phyloP scores from a whole-genome alignment of 2,797 vertebrate genomes.

The Oceanodroma leucorhoa region DNA sequence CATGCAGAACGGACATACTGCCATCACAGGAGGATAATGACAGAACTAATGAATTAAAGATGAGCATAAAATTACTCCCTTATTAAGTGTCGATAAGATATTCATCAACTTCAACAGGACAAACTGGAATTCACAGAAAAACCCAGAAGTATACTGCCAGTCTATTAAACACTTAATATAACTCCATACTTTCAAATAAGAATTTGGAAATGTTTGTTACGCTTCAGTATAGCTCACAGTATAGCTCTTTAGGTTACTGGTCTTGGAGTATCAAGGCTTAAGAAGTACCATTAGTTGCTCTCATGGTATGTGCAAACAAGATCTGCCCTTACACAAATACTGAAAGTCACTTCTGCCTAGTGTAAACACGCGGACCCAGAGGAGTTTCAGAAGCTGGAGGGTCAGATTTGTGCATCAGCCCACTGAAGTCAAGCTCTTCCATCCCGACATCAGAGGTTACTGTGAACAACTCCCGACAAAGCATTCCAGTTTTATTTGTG shows the following conservation, averaged over 20 bases:
- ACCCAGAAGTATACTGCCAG: background rate
- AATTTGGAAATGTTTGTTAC: fast-evolving
- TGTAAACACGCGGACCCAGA: fast-evolving
- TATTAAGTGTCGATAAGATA: background rate
- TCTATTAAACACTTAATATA: background rate
- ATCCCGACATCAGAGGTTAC: fast-evolving
- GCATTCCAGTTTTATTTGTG: fast-evolving
- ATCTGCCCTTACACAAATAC: fast-evolving
- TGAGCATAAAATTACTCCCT: background rate
- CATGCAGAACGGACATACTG: background rate
- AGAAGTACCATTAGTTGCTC: fast-evolving
- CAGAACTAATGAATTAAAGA: background rate
- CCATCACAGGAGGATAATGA: background rate
- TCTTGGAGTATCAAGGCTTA: background rate
- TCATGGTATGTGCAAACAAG: background rate
- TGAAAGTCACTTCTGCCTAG: background rate
- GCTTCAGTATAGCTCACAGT: background rate
- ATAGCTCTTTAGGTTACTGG: background rate
- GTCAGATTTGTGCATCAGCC: background rate
- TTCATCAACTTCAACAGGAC: background rate
- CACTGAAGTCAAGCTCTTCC: background rate
- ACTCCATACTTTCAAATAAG: fast-evolving
- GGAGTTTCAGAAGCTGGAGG: background rate
- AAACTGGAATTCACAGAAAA: background rate
- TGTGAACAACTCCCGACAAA: fast-evolving